Evolutionary conservation across 2,888 invertebrate genomes (phyloP), one percentile per base, ranked within the genome.

Genomic region (Papilio demoleus): DNA sequence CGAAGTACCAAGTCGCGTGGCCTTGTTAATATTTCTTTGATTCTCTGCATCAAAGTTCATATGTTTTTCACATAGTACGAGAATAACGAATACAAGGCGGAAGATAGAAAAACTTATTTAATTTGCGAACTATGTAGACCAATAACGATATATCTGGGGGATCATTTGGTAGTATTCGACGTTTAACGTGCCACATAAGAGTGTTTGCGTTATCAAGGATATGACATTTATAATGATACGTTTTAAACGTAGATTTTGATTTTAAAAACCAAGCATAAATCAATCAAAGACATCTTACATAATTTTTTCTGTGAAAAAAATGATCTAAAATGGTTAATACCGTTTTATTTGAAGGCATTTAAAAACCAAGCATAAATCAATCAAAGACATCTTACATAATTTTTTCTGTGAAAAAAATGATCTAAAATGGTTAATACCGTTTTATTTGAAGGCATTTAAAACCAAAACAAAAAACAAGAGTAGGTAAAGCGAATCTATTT

Each of bases 71-170:
- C 14, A 27, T 53, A n/a, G n/a, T n/a, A 31, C 2, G 8, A 53
- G 5, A 53, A 53, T 31, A 9, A 31, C 27, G 50, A 14, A 31
- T 27, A 31, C 31, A n/a, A 53, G 53, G 14, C n/a, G 31, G 53
- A 31, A 53, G 27, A 31, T 9, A 53, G 53, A 17, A 53, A 53
- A 53, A 53, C 53, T 53, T 53, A 31, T 53, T 53, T 53, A 27
- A 53, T 53, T 53, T 24, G 24, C 27, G 31, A 27, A 22, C n/a
- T n/a, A n/a, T n/a, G n/a, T n/a, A n/a, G n/a, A n/a, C n/a, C n/a
- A n/a, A n/a, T n/a, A n/a, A n/a, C n/a, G n/a, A n/a, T n/a, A 53
- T 27, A 27, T 27, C 5, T 5, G 0, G 9, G 9, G 6, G 42
- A 8, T 19, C 8, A 19, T 45, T 45, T 45, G 9, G 19, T 8